Conservation (phyloP, 92 coral and sea anemone species). For the Palythoa grandis region DNA sequence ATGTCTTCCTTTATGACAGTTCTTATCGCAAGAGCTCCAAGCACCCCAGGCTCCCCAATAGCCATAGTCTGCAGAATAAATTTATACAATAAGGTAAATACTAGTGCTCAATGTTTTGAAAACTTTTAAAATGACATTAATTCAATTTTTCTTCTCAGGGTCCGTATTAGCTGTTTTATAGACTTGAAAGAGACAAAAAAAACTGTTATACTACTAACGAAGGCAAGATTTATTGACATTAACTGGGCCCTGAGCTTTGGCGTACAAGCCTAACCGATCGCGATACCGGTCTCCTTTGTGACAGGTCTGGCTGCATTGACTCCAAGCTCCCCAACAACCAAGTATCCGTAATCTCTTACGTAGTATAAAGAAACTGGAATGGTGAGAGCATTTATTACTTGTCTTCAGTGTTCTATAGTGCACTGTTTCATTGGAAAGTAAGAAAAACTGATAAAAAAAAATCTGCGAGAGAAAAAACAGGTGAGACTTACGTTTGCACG, state of each 20-base stretch:
- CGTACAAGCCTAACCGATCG: neutral
- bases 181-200: no score
- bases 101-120: neutral
- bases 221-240: no score
- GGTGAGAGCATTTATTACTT: no score
- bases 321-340: constrained; percentile 34
- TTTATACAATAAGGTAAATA: no score
- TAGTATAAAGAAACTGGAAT: neutral
- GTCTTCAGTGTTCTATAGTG: no score
- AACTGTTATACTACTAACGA: no score
- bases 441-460: no score
- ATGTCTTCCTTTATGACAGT: constrained; percentile 31
- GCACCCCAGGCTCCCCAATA: constrained; percentile 37
- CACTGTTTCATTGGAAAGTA: no score
- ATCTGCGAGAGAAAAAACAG: no score
- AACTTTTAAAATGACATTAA: neutral
- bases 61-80: neutral
- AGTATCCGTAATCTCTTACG: constrained; percentile 20
- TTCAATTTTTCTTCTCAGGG: neutral
- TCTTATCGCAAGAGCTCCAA: constrained; percentile 22
- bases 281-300: constrained; percentile 31
- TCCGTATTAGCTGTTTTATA: neutral
- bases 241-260: neutral
- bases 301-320: constrained; percentile 31
- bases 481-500: neutral